Base-by-base conservation (phyloP, 2,888 invertebrate genomes). In the Ceraclea dissimilis region DNA sequence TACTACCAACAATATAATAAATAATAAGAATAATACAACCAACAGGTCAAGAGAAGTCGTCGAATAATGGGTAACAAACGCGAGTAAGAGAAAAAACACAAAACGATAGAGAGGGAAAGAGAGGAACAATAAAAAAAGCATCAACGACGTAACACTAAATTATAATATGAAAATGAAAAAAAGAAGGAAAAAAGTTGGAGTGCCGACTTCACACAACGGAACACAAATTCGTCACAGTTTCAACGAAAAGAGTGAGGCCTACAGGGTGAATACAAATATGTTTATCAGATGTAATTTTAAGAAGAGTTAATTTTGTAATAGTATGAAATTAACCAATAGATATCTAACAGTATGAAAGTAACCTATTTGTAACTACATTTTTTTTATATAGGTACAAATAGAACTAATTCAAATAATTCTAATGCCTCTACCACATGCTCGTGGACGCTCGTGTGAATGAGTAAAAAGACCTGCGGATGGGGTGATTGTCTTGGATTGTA, bases 171-270 rank as follows among this genome's bases (percentile, higher is more conserved):
- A 61, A 61, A 57, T 53, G 49, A 57, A 61, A 57, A 39, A 39
- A 13, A 39, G 13, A 5, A 13, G n/a, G 13, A 39, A n/a, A 39
- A 59, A 44, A 47, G 48, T 33, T 49, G 47, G 52, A 49, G 56
- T 47, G 51, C 55, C 54, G 54, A 59, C 61, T 61, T 61, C 59
- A 59, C 59, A 61, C 59, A 61, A 59, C 61, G 59, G 59, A 57
- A 56, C 49, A 48, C 50, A 52, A 53, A 61, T 61, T 61, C 61
- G 61, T 61, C 61, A 61, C 61, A 61, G 61, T 55, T 54, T 58
- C 55, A 50, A 56, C 59, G 47, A 55, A 57, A 57, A 52, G 57
- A 61, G 49, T 52, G 59, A 55, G 56, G 52, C 49, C 58, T 43
- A 61, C 57, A 54, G 55, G 56, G 54, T 55, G 61, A 47, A 31